Conservation (phyloP, 2,797 vertebrate genomes). For the Cephalopachus bancanus region DNA sequence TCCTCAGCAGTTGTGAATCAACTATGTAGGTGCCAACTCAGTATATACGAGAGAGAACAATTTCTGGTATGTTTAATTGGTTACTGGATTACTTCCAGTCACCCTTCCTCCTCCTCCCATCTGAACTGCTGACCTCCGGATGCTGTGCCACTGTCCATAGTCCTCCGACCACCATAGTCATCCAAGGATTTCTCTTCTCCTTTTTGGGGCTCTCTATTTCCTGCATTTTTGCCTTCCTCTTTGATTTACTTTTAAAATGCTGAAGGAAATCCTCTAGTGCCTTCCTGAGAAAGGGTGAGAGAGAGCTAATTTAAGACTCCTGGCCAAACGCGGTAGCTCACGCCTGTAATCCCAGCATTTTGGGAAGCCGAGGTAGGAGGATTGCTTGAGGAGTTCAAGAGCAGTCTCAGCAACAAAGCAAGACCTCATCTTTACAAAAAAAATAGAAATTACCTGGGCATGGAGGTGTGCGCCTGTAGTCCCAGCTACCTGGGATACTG, state of each 20-base stretch:
- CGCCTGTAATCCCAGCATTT: too few relatives aligned
- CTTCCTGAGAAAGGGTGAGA: background rate
- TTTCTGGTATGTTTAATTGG: background rate
- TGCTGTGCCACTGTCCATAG: background rate
- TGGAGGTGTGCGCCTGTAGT: too few relatives aligned
- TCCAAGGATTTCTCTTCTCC: background rate
- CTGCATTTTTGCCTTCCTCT: background rate
- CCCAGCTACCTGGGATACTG: too few relatives aligned
- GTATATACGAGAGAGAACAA: background rate
- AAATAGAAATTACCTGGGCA: too few relatives aligned
- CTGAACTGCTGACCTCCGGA: background rate
- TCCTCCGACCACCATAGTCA: background rate
- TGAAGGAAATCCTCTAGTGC: background rate
- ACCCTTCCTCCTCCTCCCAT: background rate
- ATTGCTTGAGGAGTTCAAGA: too few relatives aligned
- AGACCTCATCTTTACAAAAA: too few relatives aligned
- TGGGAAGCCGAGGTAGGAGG: too few relatives aligned
- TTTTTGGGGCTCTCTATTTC: background rate
- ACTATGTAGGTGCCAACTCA: background rate
- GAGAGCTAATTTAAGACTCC: background rate
- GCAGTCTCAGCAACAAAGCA: too few relatives aligned
- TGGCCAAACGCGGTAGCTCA: too few relatives aligned
- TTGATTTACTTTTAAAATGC: background rate
- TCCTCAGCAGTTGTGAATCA: background rate
- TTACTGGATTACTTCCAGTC: background rate